Conservation (phyloP, 2,888 invertebrate genomes). For the Nemoura dubitans region DNA sequence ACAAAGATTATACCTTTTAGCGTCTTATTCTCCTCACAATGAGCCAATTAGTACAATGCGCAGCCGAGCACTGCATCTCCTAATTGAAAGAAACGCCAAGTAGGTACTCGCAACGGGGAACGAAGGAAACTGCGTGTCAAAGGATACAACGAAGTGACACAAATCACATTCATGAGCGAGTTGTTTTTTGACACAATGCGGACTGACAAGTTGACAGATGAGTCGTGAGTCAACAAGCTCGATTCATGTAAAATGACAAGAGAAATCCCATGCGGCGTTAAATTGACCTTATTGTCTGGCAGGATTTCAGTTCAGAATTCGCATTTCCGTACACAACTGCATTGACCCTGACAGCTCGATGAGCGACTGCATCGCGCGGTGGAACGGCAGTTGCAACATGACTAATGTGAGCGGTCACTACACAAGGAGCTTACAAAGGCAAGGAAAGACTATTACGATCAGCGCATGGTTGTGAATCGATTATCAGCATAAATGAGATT, state of each 20-base stretch:
- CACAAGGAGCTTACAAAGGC: background rate
- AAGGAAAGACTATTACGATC: background rate
- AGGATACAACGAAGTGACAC: background rate
- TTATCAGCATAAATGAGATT: background rate
- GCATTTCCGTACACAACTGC: background rate
- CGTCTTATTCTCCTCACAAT: background rate
- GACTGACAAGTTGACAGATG: background rate
- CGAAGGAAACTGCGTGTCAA: background rate
- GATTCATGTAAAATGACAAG: background rate
- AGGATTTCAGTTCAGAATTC: background rate
- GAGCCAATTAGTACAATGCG: background rate
- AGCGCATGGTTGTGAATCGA: background rate
- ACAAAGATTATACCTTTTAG: background rate
- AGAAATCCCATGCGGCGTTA: background rate
- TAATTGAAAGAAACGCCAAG: too few species aligned
- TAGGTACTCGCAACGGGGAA: background rate
- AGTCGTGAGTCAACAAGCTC: background rate
- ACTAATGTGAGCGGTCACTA: background rate
- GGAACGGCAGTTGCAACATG: background rate
- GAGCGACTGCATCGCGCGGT: background rate
- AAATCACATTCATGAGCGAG: background rate
- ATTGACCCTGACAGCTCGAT: background rate
- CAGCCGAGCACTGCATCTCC: background rate
- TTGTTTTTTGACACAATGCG: background rate
- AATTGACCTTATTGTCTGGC: background rate